Evolutionary conservation across 1,140 invertebrate species (phyloP), one percentile per base, ranked within the genome.

Genomic region (Trissolcus basalis): DNA sequence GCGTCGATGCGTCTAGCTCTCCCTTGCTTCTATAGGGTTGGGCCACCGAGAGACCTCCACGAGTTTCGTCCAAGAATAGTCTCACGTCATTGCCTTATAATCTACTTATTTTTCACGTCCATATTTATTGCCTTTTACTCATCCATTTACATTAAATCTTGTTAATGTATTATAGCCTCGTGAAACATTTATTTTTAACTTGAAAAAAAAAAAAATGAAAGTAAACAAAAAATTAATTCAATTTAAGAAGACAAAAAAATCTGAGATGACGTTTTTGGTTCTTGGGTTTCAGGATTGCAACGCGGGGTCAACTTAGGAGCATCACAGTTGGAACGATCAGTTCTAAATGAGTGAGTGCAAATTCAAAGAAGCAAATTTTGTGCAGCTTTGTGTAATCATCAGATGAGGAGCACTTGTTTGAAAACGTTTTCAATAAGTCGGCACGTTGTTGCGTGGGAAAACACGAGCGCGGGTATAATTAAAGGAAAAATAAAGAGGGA

Each of bases 361-460:
- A 27, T 19, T 16, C 2, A 48, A 49, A 39, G 36, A 39, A n/a
- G 33, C 33, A n/a, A 39, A 39, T 35, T 6, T 35, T 35, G 33
- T 5, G 36, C 19, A 27, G 6, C 19, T 27, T 27, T 27, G 19
- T 6, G 19, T 27, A 27, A 27, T 27, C 19, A 6, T 1, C 6
- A 6, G 19, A 3, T 27, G 19, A 27, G 6, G 6, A 27, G 19
- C 19, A 27, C 19, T 27, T 27, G 19, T 27, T 27, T 27, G 19
- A 27, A n/a, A n/a, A 27, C 19, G 2, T 27, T 3, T 6, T 27
- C 19, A 27, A 27, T 27, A 27, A 27, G 2, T 27, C 19, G 12
- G 35, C n/a, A n/a, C n/a, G n/a, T n/a, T n/a, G n/a, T n/a, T n/a
- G n/a, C 44, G 55, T 58, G 65, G 33, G 55, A 69, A 69, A 69